Base-by-base conservation (phyloP, 2,113 vertebrate genomes). In the Lepisosteus oculatus region DNA sequence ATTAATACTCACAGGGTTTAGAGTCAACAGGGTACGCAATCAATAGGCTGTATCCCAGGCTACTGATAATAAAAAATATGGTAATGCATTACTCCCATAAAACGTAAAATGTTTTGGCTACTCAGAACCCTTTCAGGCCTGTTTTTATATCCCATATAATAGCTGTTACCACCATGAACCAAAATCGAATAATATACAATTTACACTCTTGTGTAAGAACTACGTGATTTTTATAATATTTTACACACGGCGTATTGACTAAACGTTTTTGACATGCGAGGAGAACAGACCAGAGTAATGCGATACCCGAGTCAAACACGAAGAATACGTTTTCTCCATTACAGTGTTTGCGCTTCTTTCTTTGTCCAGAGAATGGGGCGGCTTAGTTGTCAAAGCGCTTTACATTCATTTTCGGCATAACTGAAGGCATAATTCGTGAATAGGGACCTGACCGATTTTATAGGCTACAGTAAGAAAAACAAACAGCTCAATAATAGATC, bases 221-320 rank as follows among this genome's bases (percentile, higher is more conserved):
- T 45, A 72, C 55, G n/a, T 67, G 7, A 14, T n/a, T 59, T 51
- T 9, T 6, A 51, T 9, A 51, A 9, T 51, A 29, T 73, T 73
- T 47, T 12, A 29, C 51, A 67, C 42, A 68, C 61, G 3, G 43
- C 63, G 54, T 68, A 51, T 17, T 62, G 62, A n/a, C 15, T 41
- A 55, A 9, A 13, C 55, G 11, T 68, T 29, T 71, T 68, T 17
- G 67, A 57, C 29, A 61, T 71, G 65, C 56, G 65, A 57, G 65
- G 42, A 74, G 29, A 63, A 62, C 44, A 15, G 7, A 14, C 29
- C 43, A 29, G 11, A 8, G 72, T 74, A 74, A 74, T 56, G 14
- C 13, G 67, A 74, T 68, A 59, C 61, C 55, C 55, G 11, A 47
- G 61, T 15, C 43, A 69, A 69, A 51, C 65, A 72, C 15, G 59